Conservation (phyloP, 2,888 invertebrate species). For the Temnothorax ravouxi region DNA sequence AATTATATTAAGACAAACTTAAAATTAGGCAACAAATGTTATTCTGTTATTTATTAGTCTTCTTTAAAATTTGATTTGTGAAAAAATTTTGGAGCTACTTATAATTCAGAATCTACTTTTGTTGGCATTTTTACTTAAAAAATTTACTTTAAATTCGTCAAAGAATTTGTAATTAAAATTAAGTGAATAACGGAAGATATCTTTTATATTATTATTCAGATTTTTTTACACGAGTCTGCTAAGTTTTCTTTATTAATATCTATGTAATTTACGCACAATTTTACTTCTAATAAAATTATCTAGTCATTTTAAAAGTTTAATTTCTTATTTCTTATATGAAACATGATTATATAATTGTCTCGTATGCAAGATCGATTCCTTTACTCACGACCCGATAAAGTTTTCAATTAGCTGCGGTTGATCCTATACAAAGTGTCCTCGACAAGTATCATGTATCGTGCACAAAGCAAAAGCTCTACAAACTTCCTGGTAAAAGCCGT, state of each 20-base stretch:
- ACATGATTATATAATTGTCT: not conserved
- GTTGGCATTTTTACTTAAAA: not conserved
- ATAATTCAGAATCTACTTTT: not conserved
- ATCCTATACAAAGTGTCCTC: slow-evolving; percentile 4
- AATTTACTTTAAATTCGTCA: not conserved
- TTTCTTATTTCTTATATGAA: not conserved
- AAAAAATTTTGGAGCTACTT: not conserved
- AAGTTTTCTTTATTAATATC: not conserved
- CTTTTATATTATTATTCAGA: not conserved
- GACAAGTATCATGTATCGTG: not conserved
- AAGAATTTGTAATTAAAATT: not conserved
- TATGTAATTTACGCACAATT: not conserved
- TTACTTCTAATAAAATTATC: not conserved
- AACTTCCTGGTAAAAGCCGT: slow-evolving; percentile 13
- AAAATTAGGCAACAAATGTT: not conserved
- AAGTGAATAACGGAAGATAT: not conserved
- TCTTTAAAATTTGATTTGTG: not conserved
- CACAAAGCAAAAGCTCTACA: slow-evolving; percentile 27
- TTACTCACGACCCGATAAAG: not conserved
- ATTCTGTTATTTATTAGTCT: not conserved
- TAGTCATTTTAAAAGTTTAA: not conserved
- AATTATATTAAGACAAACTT: not conserved
- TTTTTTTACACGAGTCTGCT: not conserved
- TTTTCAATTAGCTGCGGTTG: slow-evolving; percentile 35
- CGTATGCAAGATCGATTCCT: not conserved